These are phyloP conservation scores for Eupithecia pulchellata DNA, from an alignment of 2,888 invertebrate species.

Conservation along the genomic window DNA sequence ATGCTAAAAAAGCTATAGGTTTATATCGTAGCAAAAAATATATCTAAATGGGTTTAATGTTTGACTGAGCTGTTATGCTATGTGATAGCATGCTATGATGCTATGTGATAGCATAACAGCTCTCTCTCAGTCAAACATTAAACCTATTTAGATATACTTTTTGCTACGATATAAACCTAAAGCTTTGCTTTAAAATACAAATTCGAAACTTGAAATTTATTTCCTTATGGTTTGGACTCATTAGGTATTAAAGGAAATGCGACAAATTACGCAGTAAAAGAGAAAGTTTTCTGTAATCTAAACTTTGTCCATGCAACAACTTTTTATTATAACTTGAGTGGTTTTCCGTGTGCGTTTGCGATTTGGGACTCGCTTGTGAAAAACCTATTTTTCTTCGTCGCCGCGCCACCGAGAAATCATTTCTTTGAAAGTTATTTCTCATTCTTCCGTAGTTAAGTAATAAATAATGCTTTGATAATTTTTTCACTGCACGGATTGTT, in stretches of 20 bases:
- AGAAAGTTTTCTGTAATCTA: slow-evolving; percentile 17
- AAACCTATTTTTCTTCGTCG: slow-evolving; percentile 26
- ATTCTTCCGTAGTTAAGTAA: not conserved
- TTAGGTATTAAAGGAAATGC: slow-evolving; percentile 4
- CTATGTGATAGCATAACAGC: not conserved
- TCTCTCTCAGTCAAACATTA: not conserved
- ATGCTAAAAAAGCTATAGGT: too few species aligned
- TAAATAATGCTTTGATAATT: not conserved
- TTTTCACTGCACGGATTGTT: not conserved
- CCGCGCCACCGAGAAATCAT: slow-evolving; percentile 2
- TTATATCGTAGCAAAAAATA: too few species aligned
- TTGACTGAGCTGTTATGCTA: too few species aligned
- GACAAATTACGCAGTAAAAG: slow-evolving; percentile 4
- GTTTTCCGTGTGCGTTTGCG: slow-evolving; percentile 28
- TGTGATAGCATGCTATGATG: too few species aligned
- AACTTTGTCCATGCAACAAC: slow-evolving; percentile 36
- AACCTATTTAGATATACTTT: not conserved
- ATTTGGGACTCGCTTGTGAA: slow-evolving; percentile 31
- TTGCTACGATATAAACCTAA: not conserved
- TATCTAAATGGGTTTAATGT: too few species aligned
- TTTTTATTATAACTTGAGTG: slow-evolving; percentile 38
- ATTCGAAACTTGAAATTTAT: not conserved
- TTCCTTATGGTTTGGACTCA: not conserved
- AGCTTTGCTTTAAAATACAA: not conserved
- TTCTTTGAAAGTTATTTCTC: slow-evolving; percentile 7